phyloP scores from a whole-genome alignment of 2,113 vertebrate species.

The Drymodes brunneopygia region DNA sequence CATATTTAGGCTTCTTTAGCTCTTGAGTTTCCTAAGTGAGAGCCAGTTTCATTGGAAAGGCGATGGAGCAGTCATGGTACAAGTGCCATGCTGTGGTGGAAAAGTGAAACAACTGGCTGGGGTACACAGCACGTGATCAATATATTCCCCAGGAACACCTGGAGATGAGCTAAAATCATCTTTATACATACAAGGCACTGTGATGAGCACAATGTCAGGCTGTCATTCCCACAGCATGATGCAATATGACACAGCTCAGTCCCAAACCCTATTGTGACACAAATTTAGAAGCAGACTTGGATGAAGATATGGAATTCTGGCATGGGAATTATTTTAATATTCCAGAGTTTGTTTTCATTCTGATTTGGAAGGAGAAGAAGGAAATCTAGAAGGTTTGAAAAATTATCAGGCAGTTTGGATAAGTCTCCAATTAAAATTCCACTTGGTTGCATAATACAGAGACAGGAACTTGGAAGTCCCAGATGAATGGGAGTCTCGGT shows the following conservation, averaged over 20 bases:
- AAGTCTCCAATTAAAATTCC: constrained; percentile 20
- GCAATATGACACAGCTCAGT: constrained; percentile 27
- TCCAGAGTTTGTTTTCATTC: constrained; percentile 32
- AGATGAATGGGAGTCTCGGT: background rate
- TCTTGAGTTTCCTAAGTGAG: background rate
- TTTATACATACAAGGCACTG: background rate
- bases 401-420: constrained; percentile 16
- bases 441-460: background rate
- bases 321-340: constrained; percentile 7
- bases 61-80: rapidly evolving
- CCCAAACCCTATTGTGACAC: constrained; percentile 1
- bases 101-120: background rate
- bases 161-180: background rate
- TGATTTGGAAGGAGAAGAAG: constrained; percentile 18
- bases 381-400: constrained; percentile 34
- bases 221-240: constrained; percentile 23
- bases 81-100: background rate
- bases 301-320: background rate
- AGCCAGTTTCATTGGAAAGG: background rate
- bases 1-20: background rate
- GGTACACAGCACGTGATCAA: rapidly evolving
- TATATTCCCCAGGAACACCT: background rate
- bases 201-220: background rate
- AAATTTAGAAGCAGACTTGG: constrained; percentile 4
- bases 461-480: constrained; percentile 17